Percentiles rank a stretch among this genome's conserved stretches.
Conservation (phyloP, 2,888 invertebrate genomes). For the Epirrhoe tristata region DNA sequence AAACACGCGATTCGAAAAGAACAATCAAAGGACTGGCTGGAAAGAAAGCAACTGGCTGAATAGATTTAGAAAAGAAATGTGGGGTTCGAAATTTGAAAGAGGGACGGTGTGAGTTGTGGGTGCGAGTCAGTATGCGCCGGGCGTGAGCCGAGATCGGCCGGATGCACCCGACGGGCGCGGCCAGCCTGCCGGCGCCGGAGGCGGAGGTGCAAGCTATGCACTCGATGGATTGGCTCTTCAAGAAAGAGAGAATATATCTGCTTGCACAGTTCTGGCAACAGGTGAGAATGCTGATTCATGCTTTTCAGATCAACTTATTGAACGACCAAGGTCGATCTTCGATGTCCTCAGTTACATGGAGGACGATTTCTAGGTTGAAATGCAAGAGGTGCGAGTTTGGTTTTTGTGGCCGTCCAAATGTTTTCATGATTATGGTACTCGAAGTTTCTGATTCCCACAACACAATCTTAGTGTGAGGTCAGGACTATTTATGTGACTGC, state of each 20-base stretch:
- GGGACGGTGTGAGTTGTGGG: conserved; percentile 39
- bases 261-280: conserved; percentile 98
- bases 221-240: conserved; percentile 98
- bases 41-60: conserved; percentile 43
- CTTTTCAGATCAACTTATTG: conserved; percentile 6
- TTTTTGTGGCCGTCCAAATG: no score
- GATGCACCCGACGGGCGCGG: conserved; percentile 91
- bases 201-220: conserved; percentile 97
- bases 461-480: no score
- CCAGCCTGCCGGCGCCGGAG: conserved; percentile 91
- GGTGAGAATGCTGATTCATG: conserved; percentile 85
- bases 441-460: neutral
- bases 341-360: no score
- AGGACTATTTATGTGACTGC: no score
- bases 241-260: conserved; percentile 97
- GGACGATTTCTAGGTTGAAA: no score
- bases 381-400: no score
- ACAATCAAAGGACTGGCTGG: conserved; percentile 59
- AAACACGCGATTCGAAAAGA: conserved; percentile 70
- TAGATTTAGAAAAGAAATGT: conserved; percentile 49
- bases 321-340: no score
- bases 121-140: conserved; percentile 68
- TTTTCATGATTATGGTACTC: no score
- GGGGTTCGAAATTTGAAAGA: conserved; percentile 53
- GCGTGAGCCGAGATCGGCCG: conserved; percentile 78